phyloP scores from a whole-genome alignment of 1,140 invertebrate species.

The Theocolax elegans region DNA sequence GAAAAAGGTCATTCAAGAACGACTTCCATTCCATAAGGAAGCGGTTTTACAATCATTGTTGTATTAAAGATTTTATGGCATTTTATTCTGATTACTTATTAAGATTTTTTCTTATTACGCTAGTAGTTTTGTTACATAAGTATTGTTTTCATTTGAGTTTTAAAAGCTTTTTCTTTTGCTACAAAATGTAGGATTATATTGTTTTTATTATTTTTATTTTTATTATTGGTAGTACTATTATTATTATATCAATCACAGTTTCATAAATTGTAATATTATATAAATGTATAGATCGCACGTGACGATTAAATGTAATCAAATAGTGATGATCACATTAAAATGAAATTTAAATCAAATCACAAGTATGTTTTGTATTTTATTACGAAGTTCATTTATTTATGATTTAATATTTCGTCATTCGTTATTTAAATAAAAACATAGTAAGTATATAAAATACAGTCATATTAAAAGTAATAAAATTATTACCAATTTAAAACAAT shows the following conservation, averaged over 20 bases:
- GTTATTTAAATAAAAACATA: too few species aligned
- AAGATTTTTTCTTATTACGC: conserved; percentile 15
- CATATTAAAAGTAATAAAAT: too few species aligned
- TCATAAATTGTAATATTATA: conserved; percentile 36
- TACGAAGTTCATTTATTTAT: too few species aligned
- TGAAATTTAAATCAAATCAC: conserved; percentile 33
- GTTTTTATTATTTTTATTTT: conserved; percentile 26
- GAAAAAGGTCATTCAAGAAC: conserved; percentile 24
- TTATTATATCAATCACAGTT: conserved; percentile 28
- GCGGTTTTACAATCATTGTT: conserved; percentile 35
- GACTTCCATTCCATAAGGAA: conserved; percentile 35
- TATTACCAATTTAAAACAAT: too few species aligned
- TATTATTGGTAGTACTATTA: conserved; percentile 26
- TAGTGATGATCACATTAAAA: conserved; percentile 39
- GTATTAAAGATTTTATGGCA: conserved; percentile 15
- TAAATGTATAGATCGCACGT: conserved; percentile 35
- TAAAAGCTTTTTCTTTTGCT: conserved; percentile 7
- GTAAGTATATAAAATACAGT: too few species aligned
- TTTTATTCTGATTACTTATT: conserved; percentile 32
- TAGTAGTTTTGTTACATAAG: conserved; percentile 27
- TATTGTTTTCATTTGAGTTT: conserved; percentile 15
- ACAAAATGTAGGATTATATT: not conserved
- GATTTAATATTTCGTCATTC: too few species aligned
- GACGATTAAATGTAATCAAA: conserved; percentile 41
- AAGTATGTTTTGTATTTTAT: conserved; percentile 11